Evolutionary conservation across 2,113 vertebrate species (phyloP).

Genomic region (Anser brachyrhynchus): DNA sequence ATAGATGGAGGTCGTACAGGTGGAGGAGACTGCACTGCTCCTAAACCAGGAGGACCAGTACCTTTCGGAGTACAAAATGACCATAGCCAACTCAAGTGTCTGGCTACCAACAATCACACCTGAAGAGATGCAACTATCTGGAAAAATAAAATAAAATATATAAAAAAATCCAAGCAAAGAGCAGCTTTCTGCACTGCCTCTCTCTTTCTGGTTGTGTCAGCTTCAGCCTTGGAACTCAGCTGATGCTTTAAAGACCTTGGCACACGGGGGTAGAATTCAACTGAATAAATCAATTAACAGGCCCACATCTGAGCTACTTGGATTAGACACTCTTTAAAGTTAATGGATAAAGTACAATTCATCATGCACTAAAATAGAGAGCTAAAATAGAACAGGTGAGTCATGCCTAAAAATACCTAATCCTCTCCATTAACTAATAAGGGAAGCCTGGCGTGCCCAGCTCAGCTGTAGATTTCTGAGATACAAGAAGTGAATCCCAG

Average conservation of each 20-base stretch:
- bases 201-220: background rate
- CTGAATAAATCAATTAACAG: background rate
- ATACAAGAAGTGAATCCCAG: background rate
- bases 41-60: background rate
- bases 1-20: background rate
- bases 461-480: background rate
- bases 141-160: no score
- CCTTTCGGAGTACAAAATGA: background rate
- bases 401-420: constrained; percentile 8
- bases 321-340: background rate
- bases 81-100: background rate
- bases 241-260: background rate
- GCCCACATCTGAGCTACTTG: background rate
- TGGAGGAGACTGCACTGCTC: background rate
- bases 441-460: background rate
- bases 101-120: background rate
- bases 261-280: background rate
- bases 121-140: background rate
- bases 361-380: background rate
- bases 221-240: background rate
- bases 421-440: background rate
- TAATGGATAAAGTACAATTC: background rate
- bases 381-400: constrained; percentile 7
- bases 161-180: background rate
- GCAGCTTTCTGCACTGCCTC: background rate